Percentiles rank a stretch among this genome's conserved stretches.
Conservation (phyloP, 1,140 invertebrate genomes). For the Achatina immaculata region DNA sequence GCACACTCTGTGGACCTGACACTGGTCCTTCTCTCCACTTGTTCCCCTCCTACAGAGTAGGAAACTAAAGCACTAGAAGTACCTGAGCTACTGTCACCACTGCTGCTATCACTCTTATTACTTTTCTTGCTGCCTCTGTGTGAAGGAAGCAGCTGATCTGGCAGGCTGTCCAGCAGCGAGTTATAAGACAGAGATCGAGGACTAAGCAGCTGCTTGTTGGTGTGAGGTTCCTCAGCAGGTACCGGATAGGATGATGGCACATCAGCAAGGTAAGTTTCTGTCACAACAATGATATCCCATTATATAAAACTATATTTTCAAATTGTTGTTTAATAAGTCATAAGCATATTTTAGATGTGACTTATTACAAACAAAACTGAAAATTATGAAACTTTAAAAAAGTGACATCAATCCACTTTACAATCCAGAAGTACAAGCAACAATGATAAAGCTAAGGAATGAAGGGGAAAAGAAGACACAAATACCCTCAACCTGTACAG, state of each 20-base stretch:
- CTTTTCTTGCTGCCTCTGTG: constrained; percentile 48
- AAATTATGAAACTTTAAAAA: too few relatives aligned
- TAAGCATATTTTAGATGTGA: background rate
- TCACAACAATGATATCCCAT: background rate
- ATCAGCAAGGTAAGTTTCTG: constrained; percentile 49
- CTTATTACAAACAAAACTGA: background rate
- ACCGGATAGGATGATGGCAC: constrained; percentile 49
- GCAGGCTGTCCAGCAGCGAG: constrained; percentile 57
- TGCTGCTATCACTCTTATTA: constrained; percentile 39
- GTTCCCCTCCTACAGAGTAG: constrained; percentile 38
- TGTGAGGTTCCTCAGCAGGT: constrained; percentile 37
- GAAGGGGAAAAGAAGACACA: too few relatives aligned
- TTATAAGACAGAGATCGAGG: constrained; percentile 64
- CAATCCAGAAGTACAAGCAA: too few relatives aligned
- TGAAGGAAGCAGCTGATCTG: constrained; percentile 53
- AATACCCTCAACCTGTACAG: too few relatives aligned
- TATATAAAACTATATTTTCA: background rate
- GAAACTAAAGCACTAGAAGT: background rate
- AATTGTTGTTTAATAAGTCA: background rate
- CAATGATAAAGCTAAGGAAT: too few relatives aligned
- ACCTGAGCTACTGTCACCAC: background rate
- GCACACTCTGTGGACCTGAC: constrained; percentile 67
- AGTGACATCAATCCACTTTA: too few relatives aligned
- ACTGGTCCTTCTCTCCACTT: constrained; percentile 63
- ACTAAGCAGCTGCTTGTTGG: constrained; percentile 52